phyloP scores from a whole-genome alignment of 2,888 invertebrate species.

The Muscina levida region DNA sequence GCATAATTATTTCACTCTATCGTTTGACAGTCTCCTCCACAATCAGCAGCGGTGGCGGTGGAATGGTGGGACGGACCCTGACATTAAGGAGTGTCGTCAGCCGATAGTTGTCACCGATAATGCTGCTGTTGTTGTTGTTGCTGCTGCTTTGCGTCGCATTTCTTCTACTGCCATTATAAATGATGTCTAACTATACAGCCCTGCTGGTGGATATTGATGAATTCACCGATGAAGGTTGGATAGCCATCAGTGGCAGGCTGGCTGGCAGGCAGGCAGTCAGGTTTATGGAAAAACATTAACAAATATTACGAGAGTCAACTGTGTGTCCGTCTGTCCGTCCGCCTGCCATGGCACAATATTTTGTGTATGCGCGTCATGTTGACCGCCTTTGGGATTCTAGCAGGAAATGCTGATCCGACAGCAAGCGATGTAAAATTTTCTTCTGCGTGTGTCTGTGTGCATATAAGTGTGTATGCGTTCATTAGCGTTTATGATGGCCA shows the following conservation, averaged over 20 bases:
- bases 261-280: neutral
- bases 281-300: constrained; percentile 23
- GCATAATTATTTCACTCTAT: constrained; percentile 17
- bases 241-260: neutral
- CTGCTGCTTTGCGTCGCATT: constrained; percentile 2
- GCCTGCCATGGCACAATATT: neutral
- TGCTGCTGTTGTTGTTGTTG: neutral
- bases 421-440: constrained; percentile 34
- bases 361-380: constrained; percentile 51
- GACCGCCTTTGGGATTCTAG: constrained; percentile 20
- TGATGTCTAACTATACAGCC: neutral
- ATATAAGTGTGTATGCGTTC: constrained; percentile 21
- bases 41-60: neutral
- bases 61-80: neutral
- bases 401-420: constrained; percentile 50
- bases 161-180: constrained; percentile 15
- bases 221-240: neutral
- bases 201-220: neutral
- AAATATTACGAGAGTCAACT: neutral
- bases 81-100: constrained; percentile 14
- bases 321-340: neutral
- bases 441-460: constrained; percentile 13
- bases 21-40: neutral
- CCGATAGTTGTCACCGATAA: neutral
- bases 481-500: constrained; percentile 38